Evolutionary conservation across 2,797 vertebrate species (phyloP), one percentile per base, ranked within the genome.

Genomic region (Sitta carolinensis): DNA sequence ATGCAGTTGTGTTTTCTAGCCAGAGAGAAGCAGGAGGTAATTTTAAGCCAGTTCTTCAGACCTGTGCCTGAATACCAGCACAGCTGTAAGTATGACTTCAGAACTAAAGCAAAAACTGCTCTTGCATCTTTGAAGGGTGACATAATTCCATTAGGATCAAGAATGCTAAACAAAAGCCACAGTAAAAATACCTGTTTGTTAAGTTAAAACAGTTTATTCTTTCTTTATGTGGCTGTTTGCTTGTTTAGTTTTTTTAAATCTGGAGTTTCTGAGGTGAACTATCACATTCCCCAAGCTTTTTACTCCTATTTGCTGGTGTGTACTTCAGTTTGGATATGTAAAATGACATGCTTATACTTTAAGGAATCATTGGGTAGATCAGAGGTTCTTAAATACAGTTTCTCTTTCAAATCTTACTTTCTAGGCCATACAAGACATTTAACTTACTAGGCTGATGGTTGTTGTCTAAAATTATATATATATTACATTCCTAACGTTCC

Each of bases 291-390:
- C 47, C 43, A 67, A 47, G 40, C 32, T 67, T 91, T 94, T 57
- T 54, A 4, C 64, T 87, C 10, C 2, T 63, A 50, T 93, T 94
- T 88, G 3, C 70, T 68, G 57, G 42, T 66, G 32, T 82, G 38
- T 75, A 13, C 48, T 67, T 73, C 50, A 55, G 19, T 76, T 75
- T 80, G 55, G 61, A 32, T 91, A 66, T 51, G 27, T 78, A 63
- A 93, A 92, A 84, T 88, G 61, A 48, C 36, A 42, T 72, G 16
- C 82, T 96, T 96, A 51, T 87, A 79, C 69, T 90, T 94, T 61
- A 92, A 70, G 76, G 45, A 72, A 69, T 79, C 68, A 40, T 66
- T 58, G 67, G 63, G 8, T 75, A 77, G 58, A 85, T 87, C 67
- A 81, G 70, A 84, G 62, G 51, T 70, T 87, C 43, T 86, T 68